phyloP scores from a whole-genome alignment of 2,888 invertebrate species.

The Lasioglossum oenotherae region DNA sequence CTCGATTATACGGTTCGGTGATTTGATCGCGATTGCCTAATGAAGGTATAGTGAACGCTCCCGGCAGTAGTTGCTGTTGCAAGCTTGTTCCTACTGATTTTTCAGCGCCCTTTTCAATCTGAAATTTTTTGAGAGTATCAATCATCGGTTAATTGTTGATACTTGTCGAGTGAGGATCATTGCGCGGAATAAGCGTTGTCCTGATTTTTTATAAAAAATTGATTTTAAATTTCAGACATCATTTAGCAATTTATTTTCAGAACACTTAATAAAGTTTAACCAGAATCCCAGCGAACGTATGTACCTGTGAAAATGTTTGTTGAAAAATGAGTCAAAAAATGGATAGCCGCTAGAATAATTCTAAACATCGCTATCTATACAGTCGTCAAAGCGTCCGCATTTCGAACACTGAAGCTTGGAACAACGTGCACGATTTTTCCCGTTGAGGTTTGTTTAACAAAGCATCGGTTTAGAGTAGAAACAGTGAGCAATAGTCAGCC shows the following conservation, averaged over 20 bases:
- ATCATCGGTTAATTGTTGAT: neutral
- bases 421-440: neutral
- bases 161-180: neutral
- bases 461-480: neutral
- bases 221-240: neutral
- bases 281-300: neutral
- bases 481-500: neutral
- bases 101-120: neutral
- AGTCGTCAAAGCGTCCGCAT: neutral
- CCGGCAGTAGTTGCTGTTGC: neutral
- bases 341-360: neutral
- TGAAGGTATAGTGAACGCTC: constrained; percentile 2
- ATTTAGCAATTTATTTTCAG: neutral
- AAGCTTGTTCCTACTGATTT: neutral
- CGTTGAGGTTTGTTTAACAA: neutral
- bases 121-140: neutral
- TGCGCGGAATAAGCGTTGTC: neutral
- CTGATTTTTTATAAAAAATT: neutral
- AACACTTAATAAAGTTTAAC: neutral
- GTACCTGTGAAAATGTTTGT: neutral
- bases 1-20: constrained; percentile 2
- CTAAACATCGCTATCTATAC: neutral
- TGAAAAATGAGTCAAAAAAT: neutral
- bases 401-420: neutral
- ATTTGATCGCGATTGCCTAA: neutral